Percentiles rank a stretch among this genome's conserved stretches.
These are phyloP conservation scores for Drosophila formosana DNA, from an alignment of 2,888 invertebrate genomes.

Conservation along the genomic window DNA sequence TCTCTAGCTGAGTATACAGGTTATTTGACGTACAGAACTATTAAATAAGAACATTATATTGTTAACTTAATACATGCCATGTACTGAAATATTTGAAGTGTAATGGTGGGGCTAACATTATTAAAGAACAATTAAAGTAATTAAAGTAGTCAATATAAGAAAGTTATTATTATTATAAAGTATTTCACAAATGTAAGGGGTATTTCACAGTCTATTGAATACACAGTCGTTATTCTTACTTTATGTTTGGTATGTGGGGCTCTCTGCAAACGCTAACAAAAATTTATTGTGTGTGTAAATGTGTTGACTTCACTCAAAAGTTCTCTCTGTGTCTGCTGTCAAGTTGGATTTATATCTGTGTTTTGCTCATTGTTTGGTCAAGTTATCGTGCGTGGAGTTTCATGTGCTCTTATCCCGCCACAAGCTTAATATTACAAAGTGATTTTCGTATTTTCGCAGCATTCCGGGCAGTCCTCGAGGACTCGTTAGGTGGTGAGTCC, in stretches of 20 bases:
- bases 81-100: too few relatives aligned
- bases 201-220: background rate
- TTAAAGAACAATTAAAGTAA: too few relatives aligned
- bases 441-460: constrained; percentile 65
- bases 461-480: constrained; percentile 16
- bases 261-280: constrained; percentile 72
- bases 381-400: constrained; percentile 73
- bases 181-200: background rate
- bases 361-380: constrained; percentile 69
- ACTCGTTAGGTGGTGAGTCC: constrained; percentile 30
- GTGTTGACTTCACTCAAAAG: constrained; percentile 80
- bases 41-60: too few relatives aligned
- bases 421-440: constrained; percentile 54
- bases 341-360: constrained; percentile 72
- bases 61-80: too few relatives aligned
- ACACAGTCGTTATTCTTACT: background rate
- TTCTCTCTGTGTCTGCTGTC: constrained; percentile 49
- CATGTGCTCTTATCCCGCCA: constrained; percentile 50
- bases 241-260: constrained; percentile 31
- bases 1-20: too few relatives aligned
- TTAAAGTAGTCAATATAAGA: too few relatives aligned
- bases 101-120: too few relatives aligned
- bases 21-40: too few relatives aligned
- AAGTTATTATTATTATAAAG: too few relatives aligned
- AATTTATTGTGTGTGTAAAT: constrained; percentile 81